These are phyloP conservation scores for Tamandua tetradactyla DNA, from an alignment of 2,797 vertebrate genomes.

Conservation along the genomic window DNA sequence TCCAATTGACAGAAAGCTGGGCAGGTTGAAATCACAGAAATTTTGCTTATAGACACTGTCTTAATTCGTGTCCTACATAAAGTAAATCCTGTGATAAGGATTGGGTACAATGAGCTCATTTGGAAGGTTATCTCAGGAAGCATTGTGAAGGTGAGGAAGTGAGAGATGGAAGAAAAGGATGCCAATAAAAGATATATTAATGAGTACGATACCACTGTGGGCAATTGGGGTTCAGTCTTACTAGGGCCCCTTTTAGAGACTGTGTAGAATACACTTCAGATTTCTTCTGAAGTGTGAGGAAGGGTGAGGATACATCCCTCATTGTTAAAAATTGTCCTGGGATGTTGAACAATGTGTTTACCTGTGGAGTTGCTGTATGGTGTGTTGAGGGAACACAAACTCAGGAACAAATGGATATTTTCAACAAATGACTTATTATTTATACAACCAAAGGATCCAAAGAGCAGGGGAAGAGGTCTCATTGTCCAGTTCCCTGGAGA, in stretches of 20 bases:
- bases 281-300: background rate
- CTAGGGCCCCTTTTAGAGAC: background rate
- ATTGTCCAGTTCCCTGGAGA: too few relatives aligned
- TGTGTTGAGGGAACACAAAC: too few relatives aligned
- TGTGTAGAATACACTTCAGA: background rate
- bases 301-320: background rate
- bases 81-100: background rate
- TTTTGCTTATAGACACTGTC: background rate
- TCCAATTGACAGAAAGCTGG: background rate
- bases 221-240: background rate
- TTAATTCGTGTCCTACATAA: background rate
- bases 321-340: background rate
- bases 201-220: background rate
- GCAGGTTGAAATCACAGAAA: conserved; percentile 25
- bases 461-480: too few relatives aligned
- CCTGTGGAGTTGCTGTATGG: too few relatives aligned
- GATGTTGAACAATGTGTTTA: background rate
- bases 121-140: background rate
- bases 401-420: too few relatives aligned
- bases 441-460: too few relatives aligned
- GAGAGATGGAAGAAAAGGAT: background rate
- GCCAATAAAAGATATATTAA: background rate
- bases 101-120: background rate
- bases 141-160: background rate
- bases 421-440: too few relatives aligned